Conservation (phyloP, 2,888 invertebrate genomes). For the Eustalomyia histrio region DNA sequence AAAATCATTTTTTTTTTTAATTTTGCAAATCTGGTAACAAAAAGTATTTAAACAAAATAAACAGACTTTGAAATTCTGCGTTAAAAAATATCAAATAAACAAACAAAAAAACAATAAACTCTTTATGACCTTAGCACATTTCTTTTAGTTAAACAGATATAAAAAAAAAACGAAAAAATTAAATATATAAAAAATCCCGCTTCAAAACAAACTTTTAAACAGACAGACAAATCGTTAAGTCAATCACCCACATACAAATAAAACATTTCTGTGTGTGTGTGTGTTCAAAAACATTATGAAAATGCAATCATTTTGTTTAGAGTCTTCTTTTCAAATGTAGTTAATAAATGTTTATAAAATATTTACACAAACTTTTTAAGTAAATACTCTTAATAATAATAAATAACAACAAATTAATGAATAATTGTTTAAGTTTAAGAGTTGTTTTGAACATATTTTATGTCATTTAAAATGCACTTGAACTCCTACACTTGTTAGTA, state of each 20-base stretch:
- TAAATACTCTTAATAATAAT: background rate
- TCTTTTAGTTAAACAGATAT: slow-evolving; percentile 32
- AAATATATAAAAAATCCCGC: background rate
- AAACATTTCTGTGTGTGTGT: background rate
- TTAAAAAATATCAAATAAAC: slow-evolving; percentile 9
- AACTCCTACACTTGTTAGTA: background rate
- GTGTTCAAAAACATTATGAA: background rate
- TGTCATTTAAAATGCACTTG: slow-evolving; percentile 3
- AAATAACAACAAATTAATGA: slow-evolving; percentile 2
- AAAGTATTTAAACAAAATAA: background rate
- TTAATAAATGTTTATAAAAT: slow-evolving; percentile 4
- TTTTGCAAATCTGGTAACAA: slow-evolving; percentile 16
- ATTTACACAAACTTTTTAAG: background rate
- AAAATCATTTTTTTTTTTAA: slow-evolving; percentile 37
- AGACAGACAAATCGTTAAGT: slow-evolving; percentile 7
- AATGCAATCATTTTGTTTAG: background rate
- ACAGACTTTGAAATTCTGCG: slow-evolving; percentile 40
- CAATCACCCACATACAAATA: slow-evolving; percentile 51
- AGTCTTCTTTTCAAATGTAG: background rate
- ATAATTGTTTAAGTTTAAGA: background rate
- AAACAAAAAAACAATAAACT: slow-evolving; percentile 32
- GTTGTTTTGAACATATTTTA: slow-evolving; percentile 7
- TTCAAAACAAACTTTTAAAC: background rate
- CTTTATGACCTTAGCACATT: slow-evolving; percentile 61
- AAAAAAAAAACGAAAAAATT: background rate